Base-by-base conservation (phyloP, 1,140 invertebrate species). In the Hycleus cichorii region DNA sequence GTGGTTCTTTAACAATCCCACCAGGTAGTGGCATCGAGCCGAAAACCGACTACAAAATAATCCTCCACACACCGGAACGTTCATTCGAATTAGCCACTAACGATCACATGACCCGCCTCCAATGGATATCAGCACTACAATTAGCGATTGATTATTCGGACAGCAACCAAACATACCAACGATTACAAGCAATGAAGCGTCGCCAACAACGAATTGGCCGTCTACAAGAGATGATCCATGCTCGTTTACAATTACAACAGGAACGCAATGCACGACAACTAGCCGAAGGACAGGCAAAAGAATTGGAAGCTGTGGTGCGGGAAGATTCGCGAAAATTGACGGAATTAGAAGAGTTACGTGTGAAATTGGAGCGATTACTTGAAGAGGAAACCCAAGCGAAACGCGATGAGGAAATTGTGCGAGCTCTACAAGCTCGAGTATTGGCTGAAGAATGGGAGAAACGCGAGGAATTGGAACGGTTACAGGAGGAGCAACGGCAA, bases 371-470 rank as follows among this genome's bases (percentile, higher is more conserved):
- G 70, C 76, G 75, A 63, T 66, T 90, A 2, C 69, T 91, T 3
- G 84, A 87, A 63, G 87, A 89, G 74, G 90, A 91, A 73, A 86
- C 86, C 3, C 86, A 90, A 71, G 88, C 89, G 2, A 88, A 91
- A 66, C 74, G 83, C 60, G 90, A 91, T 66, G 90, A 91, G 75
- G 89, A 92, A 78, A 88, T 90, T 61, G 90, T 89, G 1, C 74
- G 87, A 68, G 81, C 80, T 48, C 72, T 89, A 48, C 87, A 89
- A 75, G 85, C 86, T 8, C 80, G 82, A 65, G 83, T 92, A 43
- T 74, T 92, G 49, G 79, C 84, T 40, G 89, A 92, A 75, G 89
- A 91, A 77, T 90, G 87, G 87, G 86, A 89, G 66, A 87, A 84
- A 69, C 69, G 88, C 62, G 88, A 90, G 70, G 85, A 90, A 71